These are phyloP conservation scores for mouse (Mus musculus) DNA, from an alignment of 2,113 vertebrate species.

Conservation along the genomic window GRCm39 chr9:54240501-54241000, in stretches of 20 bases:
- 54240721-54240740: not conserved
- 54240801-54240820: not conserved
- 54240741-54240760: not conserved
- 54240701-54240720: not conserved
- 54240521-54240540: constrained; percentile 78
- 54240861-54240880: no score
- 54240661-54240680: not conserved
- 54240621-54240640: not conserved
- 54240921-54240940: not conserved
- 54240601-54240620: constrained; percentile 67
- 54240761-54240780: not conserved
- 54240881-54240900: not conserved
- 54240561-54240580: constrained; percentile 71
- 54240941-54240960: not conserved
- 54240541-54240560: constrained; percentile 75
- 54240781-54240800: not conserved
- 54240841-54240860: not conserved
- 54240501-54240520: constrained; percentile 72
- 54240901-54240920: not conserved
- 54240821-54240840: not conserved
- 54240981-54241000: not conserved
- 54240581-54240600: constrained; percentile 75
- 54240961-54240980: not conserved
- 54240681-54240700: constrained; percentile 14
- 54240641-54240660: not conserved